phyloP scores from a whole-genome alignment of 2,888 invertebrate genomes.

The Patella ulyssiponensis region DNA sequence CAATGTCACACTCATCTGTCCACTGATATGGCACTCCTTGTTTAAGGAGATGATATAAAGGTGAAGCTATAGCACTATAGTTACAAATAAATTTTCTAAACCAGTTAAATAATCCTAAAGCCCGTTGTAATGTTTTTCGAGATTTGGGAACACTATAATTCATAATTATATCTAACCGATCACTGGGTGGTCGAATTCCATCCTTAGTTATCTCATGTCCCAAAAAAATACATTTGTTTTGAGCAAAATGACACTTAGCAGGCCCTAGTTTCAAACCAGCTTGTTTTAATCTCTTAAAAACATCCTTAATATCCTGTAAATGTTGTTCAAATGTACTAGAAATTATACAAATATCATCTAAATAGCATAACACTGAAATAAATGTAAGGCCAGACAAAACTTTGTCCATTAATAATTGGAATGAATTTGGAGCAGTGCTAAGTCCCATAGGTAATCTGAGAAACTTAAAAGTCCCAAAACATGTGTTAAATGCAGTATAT shows the following conservation, averaged over 20 bases:
- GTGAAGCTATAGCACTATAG: slow-evolving; percentile 26
- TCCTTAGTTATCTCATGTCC: slow-evolving; percentile 29
- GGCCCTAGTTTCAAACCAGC: slow-evolving; percentile 37
- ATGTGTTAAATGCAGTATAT: slow-evolving; percentile 38
- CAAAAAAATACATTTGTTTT: slow-evolving; percentile 25
- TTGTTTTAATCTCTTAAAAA: slow-evolving; percentile 21
- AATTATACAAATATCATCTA: slow-evolving; percentile 36
- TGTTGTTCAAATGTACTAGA: slow-evolving; percentile 29
- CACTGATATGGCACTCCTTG: slow-evolving; percentile 22
- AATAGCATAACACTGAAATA: slow-evolving; percentile 34
- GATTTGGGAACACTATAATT: slow-evolving; percentile 22
- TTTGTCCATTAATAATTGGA: slow-evolving; percentile 41
- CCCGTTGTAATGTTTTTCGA: slow-evolving; percentile 28
- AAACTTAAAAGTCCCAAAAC: slow-evolving; percentile 38
- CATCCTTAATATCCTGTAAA: slow-evolving; percentile 26
- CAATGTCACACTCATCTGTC: slow-evolving; percentile 17
- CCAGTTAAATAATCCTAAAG: slow-evolving; percentile 36
- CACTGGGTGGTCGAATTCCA: slow-evolving; percentile 23
- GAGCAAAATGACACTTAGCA: slow-evolving; percentile 30
- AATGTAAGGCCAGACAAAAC: slow-evolving; percentile 33
- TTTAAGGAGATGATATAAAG: slow-evolving; percentile 19
- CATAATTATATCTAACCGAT: slow-evolving; percentile 14
- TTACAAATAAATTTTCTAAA: slow-evolving; percentile 33
- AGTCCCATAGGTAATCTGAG: slow-evolving; percentile 39
- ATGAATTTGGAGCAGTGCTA: slow-evolving; percentile 32